Base-by-base conservation (phyloP, 2,888 invertebrate genomes). In the Oscheius myriophilus region DNA sequence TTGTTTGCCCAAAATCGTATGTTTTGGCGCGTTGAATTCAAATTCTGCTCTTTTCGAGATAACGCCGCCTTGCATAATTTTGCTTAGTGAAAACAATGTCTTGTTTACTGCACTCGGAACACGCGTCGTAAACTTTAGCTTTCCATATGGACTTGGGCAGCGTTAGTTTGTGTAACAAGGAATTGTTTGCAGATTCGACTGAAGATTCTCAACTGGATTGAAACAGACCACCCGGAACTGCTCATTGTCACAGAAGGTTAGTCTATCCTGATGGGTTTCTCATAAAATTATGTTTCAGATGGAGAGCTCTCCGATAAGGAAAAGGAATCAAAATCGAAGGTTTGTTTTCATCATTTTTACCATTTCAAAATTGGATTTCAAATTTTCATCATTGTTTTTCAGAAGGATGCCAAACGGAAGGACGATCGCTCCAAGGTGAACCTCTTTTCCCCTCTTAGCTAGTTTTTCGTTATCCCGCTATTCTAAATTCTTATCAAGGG, bases 221-320 rank as follows among this genome's bases (percentile, higher is more conserved):
- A 80, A 53, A 72, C 64, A 7, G 79, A 80, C 68, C 75, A 78
- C 49, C 79, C 77, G 9, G 77, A 80, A 43, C 59, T 80, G 43
- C 54, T 80, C 16, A 72, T 69, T 1, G 52, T 73, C n/a, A 62
- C 73, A 14, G 79, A 79, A 72, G 79, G 79, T 77, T 7, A 67
- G 23, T 25, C 3, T 52, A 7, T 12, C 1, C 14, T 14, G 6
- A 3, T 11, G 1, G 9, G 6, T 16, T 33, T 7, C 23, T 26
- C 11, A 39, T 18, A 53, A 45, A 18, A 18, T 16, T 7, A 41
- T 25, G n/a, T 67, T 75, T 46, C 57, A 77, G 80, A 80, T 65
- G 80, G 80, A 9, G 80, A 80, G 54, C 61, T 80, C n/a, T 72
- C 77, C 0, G 80, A 80, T n/a, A 71, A 67, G 49, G 80, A 77